Evolutionary conservation across 2,888 invertebrate genomes (phyloP), one percentile per base, ranked within the genome.

Genomic region (Agrochola macilenta): DNA sequence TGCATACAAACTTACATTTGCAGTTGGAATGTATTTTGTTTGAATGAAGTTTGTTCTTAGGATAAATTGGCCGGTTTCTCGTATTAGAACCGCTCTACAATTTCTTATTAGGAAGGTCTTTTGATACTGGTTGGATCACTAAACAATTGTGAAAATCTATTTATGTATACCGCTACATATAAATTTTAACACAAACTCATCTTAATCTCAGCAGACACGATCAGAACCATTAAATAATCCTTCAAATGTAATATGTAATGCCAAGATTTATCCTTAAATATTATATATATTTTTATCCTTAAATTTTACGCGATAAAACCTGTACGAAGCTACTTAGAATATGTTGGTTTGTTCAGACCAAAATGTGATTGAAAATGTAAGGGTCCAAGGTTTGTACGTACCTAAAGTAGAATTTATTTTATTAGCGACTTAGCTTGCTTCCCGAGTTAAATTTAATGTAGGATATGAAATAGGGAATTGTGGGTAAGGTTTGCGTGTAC

Each of bases 341-440:
- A 82, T 63, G 68, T 58, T 57, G 14, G 9, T 4, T 12, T 14
- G 35, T 23, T 17, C 20, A 26, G 23, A 57, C 26, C 20, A 52
- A 69, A 81, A 76, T 61, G 23, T 63, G 49, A 71, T 82, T 43
- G 61, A 76, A 82, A 81, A 71, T 63, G 61, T 52, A 58, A 52
- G 35, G 26, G 17, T 14, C 3, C 14, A 12, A 30, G 20, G 26
- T 60, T 57, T 26, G 39, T 39, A 11, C 69, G 64, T 20, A 35
- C 35, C 35, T 43, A 17, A 54, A 52, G 66, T 57, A 57, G 26
- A 60, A 73, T 84, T 71, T 70, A 76, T 79, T 84, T 68, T 64
- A 79, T 57, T 60, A 12, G 58, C 23, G 4, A 52, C 23, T 69
- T 30, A 54, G 57, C 69, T 58, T 75, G 39, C 26, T 76, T 79